Conservation (phyloP, 2,888 invertebrate genomes). For the Tineola bisselliella region DNA sequence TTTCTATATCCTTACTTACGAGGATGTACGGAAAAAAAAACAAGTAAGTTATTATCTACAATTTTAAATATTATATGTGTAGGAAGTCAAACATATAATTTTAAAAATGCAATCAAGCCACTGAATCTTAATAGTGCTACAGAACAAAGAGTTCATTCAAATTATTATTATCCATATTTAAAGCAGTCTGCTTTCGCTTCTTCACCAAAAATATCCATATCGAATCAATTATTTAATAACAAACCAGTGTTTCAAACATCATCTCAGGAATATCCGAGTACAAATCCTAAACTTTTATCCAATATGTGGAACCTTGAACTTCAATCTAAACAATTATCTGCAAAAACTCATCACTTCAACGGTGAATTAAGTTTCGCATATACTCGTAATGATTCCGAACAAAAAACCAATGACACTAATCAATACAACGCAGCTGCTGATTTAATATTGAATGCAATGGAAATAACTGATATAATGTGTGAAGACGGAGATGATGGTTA, state of each 20-base stretch:
- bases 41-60: background rate
- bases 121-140: background rate
- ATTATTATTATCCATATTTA: background rate
- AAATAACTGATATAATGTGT: background rate
- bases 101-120: background rate
- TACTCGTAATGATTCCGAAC: background rate
- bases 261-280: background rate
- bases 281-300: background rate
- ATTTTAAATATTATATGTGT: background rate
- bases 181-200: background rate
- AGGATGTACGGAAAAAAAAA: background rate
- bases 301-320: slow-evolving; percentile 2
- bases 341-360: background rate
- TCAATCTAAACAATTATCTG: background rate
- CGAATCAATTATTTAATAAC: background rate
- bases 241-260: background rate
- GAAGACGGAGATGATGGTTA: background rate
- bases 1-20: background rate
- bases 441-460: background rate
- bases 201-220: background rate
- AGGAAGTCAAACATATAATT: background rate
- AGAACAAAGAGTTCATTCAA: background rate
- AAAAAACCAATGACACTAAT: background rate
- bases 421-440: background rate
- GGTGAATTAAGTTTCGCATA: background rate